Percentiles rank a stretch among this genome's conserved stretches.
phyloP scores from a whole-genome alignment of 2,797 vertebrate species.

The Antennarius maculatus region DNA sequence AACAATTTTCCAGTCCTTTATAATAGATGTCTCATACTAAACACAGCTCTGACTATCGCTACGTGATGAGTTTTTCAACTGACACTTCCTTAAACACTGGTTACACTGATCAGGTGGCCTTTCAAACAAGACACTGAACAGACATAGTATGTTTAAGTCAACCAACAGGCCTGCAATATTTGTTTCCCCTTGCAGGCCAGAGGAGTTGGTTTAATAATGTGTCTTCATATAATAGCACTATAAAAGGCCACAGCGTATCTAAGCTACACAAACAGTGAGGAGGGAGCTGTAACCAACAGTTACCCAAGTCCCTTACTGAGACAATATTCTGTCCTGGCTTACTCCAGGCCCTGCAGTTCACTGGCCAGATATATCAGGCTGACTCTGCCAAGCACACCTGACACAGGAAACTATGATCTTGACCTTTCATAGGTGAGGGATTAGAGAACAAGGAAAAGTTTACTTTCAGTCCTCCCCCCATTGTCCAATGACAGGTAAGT shows the following conservation, averaged over 20 bases:
- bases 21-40: background rate
- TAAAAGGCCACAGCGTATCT: slow-evolving; percentile 24
- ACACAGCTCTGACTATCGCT: background rate
- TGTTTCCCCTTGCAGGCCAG: slow-evolving; percentile 6
- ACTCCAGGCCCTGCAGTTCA: slow-evolving; percentile 53
- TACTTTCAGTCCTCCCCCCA: background rate
- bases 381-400: slow-evolving; percentile 47
- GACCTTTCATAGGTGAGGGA: slow-evolving; percentile 27
- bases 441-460: slow-evolving; percentile 1
- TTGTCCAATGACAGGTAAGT: background rate
- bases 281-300: slow-evolving; percentile 56
- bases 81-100: background rate
- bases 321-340: slow-evolving; percentile 77
- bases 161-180: slow-evolving; percentile 10
- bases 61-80: background rate
- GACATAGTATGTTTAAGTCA: background rate
- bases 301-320: slow-evolving; percentile 71
- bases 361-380: slow-evolving; percentile 52
- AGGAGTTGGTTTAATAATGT: slow-evolving; percentile 32
- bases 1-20: background rate
- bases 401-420: slow-evolving; percentile 47
- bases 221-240: slow-evolving; percentile 25
- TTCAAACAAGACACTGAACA: background rate
- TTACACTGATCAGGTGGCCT: background rate
- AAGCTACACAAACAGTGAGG: slow-evolving; percentile 53